Evolutionary conservation across 2,797 vertebrate species (phyloP).

Genomic region (Platalea minor): DNA sequence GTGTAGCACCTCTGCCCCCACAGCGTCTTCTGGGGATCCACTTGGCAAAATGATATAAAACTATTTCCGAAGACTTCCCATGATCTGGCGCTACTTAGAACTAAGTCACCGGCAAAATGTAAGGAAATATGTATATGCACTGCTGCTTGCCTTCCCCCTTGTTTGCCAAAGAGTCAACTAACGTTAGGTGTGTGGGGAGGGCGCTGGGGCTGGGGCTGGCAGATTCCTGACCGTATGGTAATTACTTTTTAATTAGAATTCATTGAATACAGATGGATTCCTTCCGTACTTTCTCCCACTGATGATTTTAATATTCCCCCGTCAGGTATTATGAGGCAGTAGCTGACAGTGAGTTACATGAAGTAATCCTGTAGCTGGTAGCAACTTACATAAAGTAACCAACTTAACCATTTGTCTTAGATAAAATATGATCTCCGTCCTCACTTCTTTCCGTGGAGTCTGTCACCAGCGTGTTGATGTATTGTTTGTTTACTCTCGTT

Average conservation of each 20-base stretch:
- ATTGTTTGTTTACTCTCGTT: slow-evolving; percentile 75
- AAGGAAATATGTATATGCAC: slow-evolving; percentile 59
- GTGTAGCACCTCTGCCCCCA: slow-evolving; percentile 81
- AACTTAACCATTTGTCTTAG: slow-evolving; percentile 75
- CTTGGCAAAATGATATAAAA: slow-evolving; percentile 81
- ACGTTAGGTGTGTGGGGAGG: neutral
- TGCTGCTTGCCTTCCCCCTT: neutral
- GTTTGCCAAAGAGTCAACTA: slow-evolving; percentile 23
- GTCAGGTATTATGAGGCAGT: slow-evolving; percentile 70
- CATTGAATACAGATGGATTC: slow-evolving; percentile 74
- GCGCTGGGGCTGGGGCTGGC: slow-evolving; percentile 49
- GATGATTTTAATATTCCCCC: slow-evolving; percentile 77
- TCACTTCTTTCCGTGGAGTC: slow-evolving; percentile 64
- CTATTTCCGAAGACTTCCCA: slow-evolving; percentile 74
- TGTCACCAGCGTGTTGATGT: slow-evolving; percentile 70
- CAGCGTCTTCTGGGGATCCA: slow-evolving; percentile 79
- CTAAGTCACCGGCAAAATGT: slow-evolving; percentile 75
- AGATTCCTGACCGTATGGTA: slow-evolving; percentile 42
- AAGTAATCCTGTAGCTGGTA: slow-evolving; percentile 69
- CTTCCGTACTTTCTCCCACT: slow-evolving; percentile 53
- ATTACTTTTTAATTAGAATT: slow-evolving; percentile 81
- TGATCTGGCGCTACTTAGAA: slow-evolving; percentile 75
- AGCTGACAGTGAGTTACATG: slow-evolving; percentile 73
- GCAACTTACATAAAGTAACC: slow-evolving; percentile 73
- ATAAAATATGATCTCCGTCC: slow-evolving; percentile 73